A percentile compares a stretch with the other conserved stretches of the same genome.
Evolutionary conservation across 1,140 invertebrate species (phyloP).

Genomic region (Diabrotica undecimpunctata): DNA sequence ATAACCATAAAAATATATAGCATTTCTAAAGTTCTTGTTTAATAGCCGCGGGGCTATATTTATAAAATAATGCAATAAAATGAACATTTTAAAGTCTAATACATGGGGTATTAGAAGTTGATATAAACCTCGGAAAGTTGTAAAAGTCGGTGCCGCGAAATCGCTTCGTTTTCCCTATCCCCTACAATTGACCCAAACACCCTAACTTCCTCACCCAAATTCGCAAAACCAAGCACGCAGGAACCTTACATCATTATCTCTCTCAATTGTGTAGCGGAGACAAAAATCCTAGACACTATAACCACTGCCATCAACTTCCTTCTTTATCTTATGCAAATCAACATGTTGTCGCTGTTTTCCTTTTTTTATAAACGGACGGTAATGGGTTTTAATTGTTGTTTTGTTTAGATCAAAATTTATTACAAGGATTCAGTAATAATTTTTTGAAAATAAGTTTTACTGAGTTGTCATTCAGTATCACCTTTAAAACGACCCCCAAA

Average conservation of each 20-base stretch:
- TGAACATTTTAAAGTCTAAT: constrained; percentile 46
- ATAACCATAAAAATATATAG: constrained; percentile 48
- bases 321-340: background rate
- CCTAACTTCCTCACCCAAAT: constrained; percentile 18
- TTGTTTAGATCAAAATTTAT: too few relatives aligned
- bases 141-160: constrained; percentile 33
- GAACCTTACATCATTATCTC: background rate
- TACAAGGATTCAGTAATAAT: too few relatives aligned
- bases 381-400: too few relatives aligned
- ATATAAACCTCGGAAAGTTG: constrained; percentile 44
- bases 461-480: too few relatives aligned
- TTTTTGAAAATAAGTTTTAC: too few relatives aligned
- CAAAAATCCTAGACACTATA: background rate
- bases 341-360: too few relatives aligned
- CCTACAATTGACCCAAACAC: constrained; percentile 17
- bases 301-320: background rate
- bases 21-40: constrained; percentile 46
- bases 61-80: constrained; percentile 49
- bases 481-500: too few relatives aligned
- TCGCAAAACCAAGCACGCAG: constrained; percentile 10
- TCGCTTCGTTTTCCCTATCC: background rate
- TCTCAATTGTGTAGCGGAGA: background rate
- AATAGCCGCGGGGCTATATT: constrained; percentile 44
- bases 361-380: too few relatives aligned
- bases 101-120: constrained; percentile 41